Base-by-base conservation (phyloP, 2,888 invertebrate species). In the Ormyrus nitidulus region DNA sequence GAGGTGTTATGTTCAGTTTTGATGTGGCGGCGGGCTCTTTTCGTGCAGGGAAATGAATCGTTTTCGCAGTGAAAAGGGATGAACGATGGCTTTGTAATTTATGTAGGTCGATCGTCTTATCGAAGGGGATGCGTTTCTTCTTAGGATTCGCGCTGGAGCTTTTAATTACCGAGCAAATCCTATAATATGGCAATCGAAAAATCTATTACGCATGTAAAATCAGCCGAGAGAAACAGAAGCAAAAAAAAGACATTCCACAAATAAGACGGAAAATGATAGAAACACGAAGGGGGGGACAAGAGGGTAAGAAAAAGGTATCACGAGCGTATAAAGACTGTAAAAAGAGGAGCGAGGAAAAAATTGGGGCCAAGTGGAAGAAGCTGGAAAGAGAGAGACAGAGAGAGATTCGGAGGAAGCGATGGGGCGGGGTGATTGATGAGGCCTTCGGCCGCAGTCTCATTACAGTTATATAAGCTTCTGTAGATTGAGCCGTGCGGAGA, bases 381-480 rank as follows among this genome's bases (percentile, higher is more conserved):
- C n/a, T 4, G 11, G 9, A 75, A 61, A 71, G 77, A 79, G 80
- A 80, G 75, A 64, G 78, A 77, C 80, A 62, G 75, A 76, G 66
- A 66, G 46, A 65, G 46, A 54, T 49, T 66, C 59, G 76, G 62
- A 75, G 65, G 74, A 80, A 83, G 81, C 58, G 62, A 49, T 46
- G 72, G 61, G 74, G 68, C 62, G 65, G 81, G 86, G 90, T 90
- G 90, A 90, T 90, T 90, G 90, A 90, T 90, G 90, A 90, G 89
- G 83, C 87, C 86, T 87, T 84, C 86, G 89, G 87, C 89, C 89
- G 88, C 88, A 88, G 89, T 90, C 90, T 90, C 90, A 90, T 90
- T 90, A 90, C 90, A 89, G 89, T 89, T 90, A 88, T 90, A 90
- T 90, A 90, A 90, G 90, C 90, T 90, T 89, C 88, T 87, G 88